These are phyloP conservation scores for Argyresthia albistria DNA, from an alignment of 2,888 invertebrate species.

Conservation along the genomic window DNA sequence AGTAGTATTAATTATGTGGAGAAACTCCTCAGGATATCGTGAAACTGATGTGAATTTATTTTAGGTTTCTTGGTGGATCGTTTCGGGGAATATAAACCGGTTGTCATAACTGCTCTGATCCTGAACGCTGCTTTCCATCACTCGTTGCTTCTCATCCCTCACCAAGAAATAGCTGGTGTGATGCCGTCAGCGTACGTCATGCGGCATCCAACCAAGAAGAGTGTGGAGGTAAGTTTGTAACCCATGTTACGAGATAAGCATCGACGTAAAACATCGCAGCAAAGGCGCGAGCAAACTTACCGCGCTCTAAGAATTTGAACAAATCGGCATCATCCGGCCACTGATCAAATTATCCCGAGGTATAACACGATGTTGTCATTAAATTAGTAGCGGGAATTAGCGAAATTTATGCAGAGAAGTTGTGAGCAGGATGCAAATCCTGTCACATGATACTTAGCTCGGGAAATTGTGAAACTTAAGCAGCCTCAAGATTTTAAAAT, in stretches of 20 bases:
- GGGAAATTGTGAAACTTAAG: neutral
- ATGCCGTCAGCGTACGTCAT: constrained; percentile 84
- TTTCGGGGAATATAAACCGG: constrained; percentile 88
- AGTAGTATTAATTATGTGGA: neutral
- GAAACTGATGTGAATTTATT: constrained; percentile 15
- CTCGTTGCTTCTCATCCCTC: constrained; percentile 83
- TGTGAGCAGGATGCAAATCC: neutral
- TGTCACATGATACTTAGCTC: neutral
- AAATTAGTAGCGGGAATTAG: constrained; percentile 60
- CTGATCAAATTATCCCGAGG: constrained; percentile 52
- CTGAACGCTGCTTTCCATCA: constrained; percentile 86
- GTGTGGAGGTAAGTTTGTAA: constrained; percentile 74
- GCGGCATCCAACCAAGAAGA: constrained; percentile 79
- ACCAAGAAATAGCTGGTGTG: constrained; percentile 83
- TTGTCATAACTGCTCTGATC: constrained; percentile 83
- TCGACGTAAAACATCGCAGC: neutral
- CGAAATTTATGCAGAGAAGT: constrained; percentile 28
- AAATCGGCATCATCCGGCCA: constrained; percentile 67
- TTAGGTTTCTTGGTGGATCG: constrained; percentile 89
- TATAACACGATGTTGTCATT: constrained; percentile 42
- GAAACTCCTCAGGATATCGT: neutral
- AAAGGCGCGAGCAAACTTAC: constrained; percentile 24
- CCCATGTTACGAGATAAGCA: neutral
- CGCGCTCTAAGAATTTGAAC: constrained; percentile 64
- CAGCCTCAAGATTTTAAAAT: constrained; percentile 4